phyloP scores from a whole-genome alignment of 2,113 vertebrate species.

The Oriolus oriolus region DNA sequence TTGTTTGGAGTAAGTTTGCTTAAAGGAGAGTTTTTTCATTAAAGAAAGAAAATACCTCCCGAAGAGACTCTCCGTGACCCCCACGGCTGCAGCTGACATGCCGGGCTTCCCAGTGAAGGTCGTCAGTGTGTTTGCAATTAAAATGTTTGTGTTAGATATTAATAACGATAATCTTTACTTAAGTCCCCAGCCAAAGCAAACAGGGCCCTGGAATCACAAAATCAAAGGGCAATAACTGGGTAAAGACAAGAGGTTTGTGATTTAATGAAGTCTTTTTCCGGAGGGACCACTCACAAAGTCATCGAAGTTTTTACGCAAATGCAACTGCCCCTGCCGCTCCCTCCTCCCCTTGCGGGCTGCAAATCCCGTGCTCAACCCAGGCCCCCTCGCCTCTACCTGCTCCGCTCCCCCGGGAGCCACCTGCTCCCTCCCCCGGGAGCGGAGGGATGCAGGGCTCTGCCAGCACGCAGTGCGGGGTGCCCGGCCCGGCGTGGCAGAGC shows the following conservation, averaged over 20 bases:
- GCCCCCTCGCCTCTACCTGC: neutral
- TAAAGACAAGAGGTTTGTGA: slow-evolving; percentile 37
- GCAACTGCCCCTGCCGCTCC: neutral
- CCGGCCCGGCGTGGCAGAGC: no score
- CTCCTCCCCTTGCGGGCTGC: neutral
- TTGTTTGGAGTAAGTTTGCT: slow-evolving; percentile 50
- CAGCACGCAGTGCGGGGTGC: neutral
- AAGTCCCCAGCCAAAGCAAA: slow-evolving; percentile 68
- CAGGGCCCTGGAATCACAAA: slow-evolving; percentile 39
- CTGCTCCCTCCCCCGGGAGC: neutral
- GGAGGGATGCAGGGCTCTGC: neutral
- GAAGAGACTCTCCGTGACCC: slow-evolving; percentile 59
- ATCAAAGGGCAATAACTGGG: slow-evolving; percentile 49
- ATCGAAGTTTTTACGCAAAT: neutral
- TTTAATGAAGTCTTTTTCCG: slow-evolving; percentile 45
- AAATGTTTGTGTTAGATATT: slow-evolving; percentile 74
- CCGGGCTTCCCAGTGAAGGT: slow-evolving; percentile 39
- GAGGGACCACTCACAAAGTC: neutral
- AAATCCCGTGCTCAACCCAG: no score
- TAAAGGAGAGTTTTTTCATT: slow-evolving; percentile 36
- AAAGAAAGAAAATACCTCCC: slow-evolving; percentile 68
- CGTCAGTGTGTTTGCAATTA: slow-evolving; percentile 66
- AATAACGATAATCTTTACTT: slow-evolving; percentile 70
- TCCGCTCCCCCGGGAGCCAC: neutral
- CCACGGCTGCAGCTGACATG: slow-evolving; percentile 23